Percentiles rank a stretch among this genome's conserved stretches.
phyloP scores from a whole-genome alignment of 2,113 vertebrate species.

The Equus quagga region DNA sequence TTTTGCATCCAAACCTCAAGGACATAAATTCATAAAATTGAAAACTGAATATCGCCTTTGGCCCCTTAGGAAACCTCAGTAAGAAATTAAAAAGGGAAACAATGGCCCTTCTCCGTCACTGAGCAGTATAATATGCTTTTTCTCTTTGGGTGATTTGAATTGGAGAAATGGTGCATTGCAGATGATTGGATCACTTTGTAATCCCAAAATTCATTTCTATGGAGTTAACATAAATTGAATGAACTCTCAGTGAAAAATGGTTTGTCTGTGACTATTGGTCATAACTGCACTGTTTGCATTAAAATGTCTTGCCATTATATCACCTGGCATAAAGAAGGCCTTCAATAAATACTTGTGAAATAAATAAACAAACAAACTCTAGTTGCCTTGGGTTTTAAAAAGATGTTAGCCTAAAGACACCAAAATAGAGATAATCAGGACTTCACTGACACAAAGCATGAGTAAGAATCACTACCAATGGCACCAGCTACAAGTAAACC shows the following conservation, averaged over 20 bases:
- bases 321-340: neutral
- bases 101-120: neutral
- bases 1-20: conserved; percentile 53
- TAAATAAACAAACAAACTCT: neutral
- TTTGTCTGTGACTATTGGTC: neutral
- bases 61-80: conserved; percentile 29
- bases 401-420: neutral
- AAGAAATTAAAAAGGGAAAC: neutral
- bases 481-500: neutral
- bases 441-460: neutral
- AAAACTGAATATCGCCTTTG: conserved; percentile 19
- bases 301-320: neutral
- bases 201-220: neutral
- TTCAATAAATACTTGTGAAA: neutral
- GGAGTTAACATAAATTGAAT: neutral
- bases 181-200: conserved; percentile 1
- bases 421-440: neutral
- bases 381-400: neutral
- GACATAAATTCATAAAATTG: conserved; percentile 59
- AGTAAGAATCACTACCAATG: neutral
- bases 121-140: neutral
- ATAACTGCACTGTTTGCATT: neutral
- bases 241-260: neutral
- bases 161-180: neutral
- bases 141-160: conserved; percentile 18